Evolutionary conservation across 1,140 invertebrate species (phyloP).

Genomic region (Achatina immaculata): DNA sequence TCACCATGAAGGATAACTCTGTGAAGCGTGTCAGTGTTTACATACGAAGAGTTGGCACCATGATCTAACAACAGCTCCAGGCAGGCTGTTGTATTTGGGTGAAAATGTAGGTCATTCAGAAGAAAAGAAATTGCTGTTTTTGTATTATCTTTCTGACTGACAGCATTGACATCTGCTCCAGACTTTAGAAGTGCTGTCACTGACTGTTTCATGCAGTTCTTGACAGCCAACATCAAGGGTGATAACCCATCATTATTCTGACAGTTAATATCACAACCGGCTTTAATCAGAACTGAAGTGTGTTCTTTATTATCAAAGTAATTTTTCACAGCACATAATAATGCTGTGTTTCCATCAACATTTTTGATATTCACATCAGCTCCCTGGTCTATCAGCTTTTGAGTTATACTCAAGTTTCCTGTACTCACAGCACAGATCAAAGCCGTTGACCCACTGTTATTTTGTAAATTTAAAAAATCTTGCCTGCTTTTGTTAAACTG

Average conservation of each 20-base stretch:
- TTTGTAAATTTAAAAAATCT: not conserved
- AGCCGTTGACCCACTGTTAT: not conserved
- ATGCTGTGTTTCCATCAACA: not conserved
- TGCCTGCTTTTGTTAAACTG: not conserved
- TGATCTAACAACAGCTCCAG: not conserved
- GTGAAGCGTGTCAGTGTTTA: not conserved
- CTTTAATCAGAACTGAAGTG: not conserved
- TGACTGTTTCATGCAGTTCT: not conserved
- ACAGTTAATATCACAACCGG: not conserved
- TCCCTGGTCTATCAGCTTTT: not conserved
- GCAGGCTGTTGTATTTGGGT: not conserved
- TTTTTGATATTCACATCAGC: not conserved
- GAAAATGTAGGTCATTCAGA: not conserved
- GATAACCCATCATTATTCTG: not conserved
- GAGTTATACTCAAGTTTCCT: not conserved
- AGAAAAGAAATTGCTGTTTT: not conserved
- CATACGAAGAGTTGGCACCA: not conserved
- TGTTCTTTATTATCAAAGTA: not conserved
- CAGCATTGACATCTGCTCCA: constrained; percentile 8
- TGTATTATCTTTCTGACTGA: not conserved
- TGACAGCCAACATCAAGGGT: not conserved
- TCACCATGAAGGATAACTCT: not conserved
- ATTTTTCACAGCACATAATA: not conserved
- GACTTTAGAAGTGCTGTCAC: not conserved
- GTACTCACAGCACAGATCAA: not conserved